Base-by-base conservation (phyloP, 2,113 vertebrate genomes). In the Lepus timidus region DNA sequence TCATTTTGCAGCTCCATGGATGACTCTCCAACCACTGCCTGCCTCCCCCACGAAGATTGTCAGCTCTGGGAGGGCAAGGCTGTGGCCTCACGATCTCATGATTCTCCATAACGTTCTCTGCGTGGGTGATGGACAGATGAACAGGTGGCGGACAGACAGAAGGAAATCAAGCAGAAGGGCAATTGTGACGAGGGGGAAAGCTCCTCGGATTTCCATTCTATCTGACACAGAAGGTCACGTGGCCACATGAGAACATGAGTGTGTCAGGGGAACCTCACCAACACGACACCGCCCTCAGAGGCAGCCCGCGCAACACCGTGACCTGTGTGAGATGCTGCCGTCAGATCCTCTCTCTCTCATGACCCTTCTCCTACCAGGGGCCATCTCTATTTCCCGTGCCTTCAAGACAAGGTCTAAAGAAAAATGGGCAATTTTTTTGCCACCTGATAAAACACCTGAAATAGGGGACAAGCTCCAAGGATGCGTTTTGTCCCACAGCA, bases 361-460 rank as follows among this genome's bases (percentile, higher is more conserved):
- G 27, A 83, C 12, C 55, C 19, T 78, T 51, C 62, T 16, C 23
- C 0, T 11, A 49, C 13, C 55, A 64, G 49, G 49, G 58, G 39
- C 11, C 84, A 31, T 16, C 44, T 82, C 84, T 64, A 73, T 13
- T 91, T 33, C 52, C 79, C 51, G 83, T 33, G 44, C 62, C 33
- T 92, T 76, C 4, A 2, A 90, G 29, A 74, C 81, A 95, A 20
- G 19, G 33, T 64, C 68, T 87, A 6, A 61, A 88, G 62, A 52
- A 93, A 95, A 96, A 39, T 0, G 39, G 25, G 7, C n/a, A 39
- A 31, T 68, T 58, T 39, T 85, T 58, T 89, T 16, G 58, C 17
- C 67, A 96, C 88, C 80, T 88, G 11, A 75, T 94, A 81, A 94
- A 95, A 87, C 19, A 52, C 76, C 11, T 87, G 25, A 85, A 93